Evolutionary conservation across 2,888 invertebrate species (phyloP), one percentile per base, ranked within the genome.

Genomic region (Lottia gigantea): DNA sequence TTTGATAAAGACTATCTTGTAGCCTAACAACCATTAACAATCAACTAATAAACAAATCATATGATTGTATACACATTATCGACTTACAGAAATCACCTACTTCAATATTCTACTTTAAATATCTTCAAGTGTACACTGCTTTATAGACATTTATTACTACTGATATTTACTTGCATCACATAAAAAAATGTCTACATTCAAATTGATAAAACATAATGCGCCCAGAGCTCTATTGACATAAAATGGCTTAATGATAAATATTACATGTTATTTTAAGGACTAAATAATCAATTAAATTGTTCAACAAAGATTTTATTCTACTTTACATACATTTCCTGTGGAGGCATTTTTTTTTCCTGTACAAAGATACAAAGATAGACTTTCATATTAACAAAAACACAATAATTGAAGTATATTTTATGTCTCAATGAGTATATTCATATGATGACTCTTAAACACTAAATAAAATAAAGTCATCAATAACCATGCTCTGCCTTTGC

Each of bases 11-110:
- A 19, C 19, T 55, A 55, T 55, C 55, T 55, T 19, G 55, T 55
- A 55, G 55, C 55, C 55, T 55, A 55, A 55, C 55, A 55, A 55
- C 55, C 55, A 55, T 55, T 55, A 23, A 55, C 23, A 55, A 55
- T 55, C 19, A 55, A 55, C 55, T 23, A 23, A 55, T 55, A 55
- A 55, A 55, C 55, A 55, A 55, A 55, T 55, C 55, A 23, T 55
- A 23, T 16, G 19, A 55, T 12, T 55, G 55, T 55, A 55, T 55
- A 55, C 19, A 23, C 55, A 55, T 55, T 55, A 55, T 55, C 55
- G 55, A 55, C 55, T 55, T 55, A 55, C 23, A 12, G 55, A 23
- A 55, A 55, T 55, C 55, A 55, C 19, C 19, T 23, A 19, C 19
- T 55, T 55, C 23, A 19, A 55, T 55, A 55, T 23, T 23, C 19